These are phyloP conservation scores for Anarsia innoxiella DNA, from an alignment of 2,888 invertebrate genomes.

Conservation along the genomic window DNA sequence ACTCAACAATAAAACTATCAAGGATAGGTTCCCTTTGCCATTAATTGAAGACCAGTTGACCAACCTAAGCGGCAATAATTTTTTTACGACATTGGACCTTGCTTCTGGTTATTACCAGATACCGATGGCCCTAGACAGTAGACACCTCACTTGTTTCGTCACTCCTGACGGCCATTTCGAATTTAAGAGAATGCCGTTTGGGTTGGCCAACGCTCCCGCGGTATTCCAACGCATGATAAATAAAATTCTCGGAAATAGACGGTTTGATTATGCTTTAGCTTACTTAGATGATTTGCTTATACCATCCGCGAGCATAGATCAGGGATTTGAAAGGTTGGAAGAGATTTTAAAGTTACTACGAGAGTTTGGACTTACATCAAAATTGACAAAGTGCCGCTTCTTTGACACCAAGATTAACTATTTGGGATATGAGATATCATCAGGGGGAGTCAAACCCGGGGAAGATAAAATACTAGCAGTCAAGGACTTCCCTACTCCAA, in stretches of 20 bases:
- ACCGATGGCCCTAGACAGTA: slow-evolving; percentile 19
- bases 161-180: slow-evolving; percentile 29
- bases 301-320: not conserved
- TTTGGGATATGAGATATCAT: slow-evolving; percentile 13
- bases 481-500: slow-evolving; percentile 11
- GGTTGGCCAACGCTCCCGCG: slow-evolving; percentile 25
- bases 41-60: slow-evolving; percentile 25
- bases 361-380: slow-evolving; percentile 3
- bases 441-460: slow-evolving; percentile 11
- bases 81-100: slow-evolving; percentile 29
- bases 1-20: slow-evolving; percentile 23
- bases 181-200: slow-evolving; percentile 30
- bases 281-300: slow-evolving; percentile 4
- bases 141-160: slow-evolving; percentile 23
- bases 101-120: slow-evolving; percentile 38
- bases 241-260: not conserved
- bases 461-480: slow-evolving; percentile 11
- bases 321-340: slow-evolving; percentile 1
- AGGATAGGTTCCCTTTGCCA: slow-evolving; percentile 19
- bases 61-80: slow-evolving; percentile 24
- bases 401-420: slow-evolving; percentile 13
- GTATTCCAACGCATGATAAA: slow-evolving; percentile 20
- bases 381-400: slow-evolving; percentile 15
- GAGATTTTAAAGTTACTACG: not conserved
- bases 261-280: slow-evolving; percentile 1